Percentiles rank a stretch among this genome's conserved stretches.
These are phyloP conservation scores for Peromyscus nudipes DNA, from an alignment of 2,797 vertebrate species.

Conservation along the genomic window DNA sequence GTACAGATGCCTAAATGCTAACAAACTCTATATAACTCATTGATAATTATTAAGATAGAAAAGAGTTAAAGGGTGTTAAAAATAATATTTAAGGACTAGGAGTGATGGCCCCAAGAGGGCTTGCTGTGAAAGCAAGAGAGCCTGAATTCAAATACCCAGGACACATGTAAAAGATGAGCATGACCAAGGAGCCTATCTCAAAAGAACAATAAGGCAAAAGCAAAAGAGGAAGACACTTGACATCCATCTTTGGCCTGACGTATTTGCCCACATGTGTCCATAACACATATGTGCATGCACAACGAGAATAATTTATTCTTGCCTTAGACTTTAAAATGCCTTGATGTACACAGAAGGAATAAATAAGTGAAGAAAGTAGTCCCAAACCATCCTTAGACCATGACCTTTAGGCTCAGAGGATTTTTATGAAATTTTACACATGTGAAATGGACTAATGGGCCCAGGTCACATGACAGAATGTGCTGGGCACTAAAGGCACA, in stretches of 20 bases:
- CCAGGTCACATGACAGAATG: neutral
- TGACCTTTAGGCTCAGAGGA: neutral
- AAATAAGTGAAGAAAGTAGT: neutral
- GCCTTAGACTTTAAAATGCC: slow-evolving; percentile 31
- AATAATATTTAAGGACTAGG: neutral
- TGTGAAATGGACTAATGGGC: neutral
- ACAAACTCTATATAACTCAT: neutral
- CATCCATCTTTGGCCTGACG: neutral
- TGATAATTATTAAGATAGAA: neutral
- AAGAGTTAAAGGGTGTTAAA: neutral
- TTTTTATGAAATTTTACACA: slow-evolving; percentile 40
- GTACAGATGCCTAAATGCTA: no score
- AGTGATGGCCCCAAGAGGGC: neutral
- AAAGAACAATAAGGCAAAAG: neutral
- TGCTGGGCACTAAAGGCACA: neutral
- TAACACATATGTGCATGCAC: neutral
- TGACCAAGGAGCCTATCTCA: neutral
- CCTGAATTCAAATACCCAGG: neutral
- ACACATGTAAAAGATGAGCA: neutral
- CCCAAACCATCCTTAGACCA: neutral
- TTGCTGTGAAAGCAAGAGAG: neutral
- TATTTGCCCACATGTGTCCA: neutral
- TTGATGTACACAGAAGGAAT: slow-evolving; percentile 35
- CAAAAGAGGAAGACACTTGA: neutral
- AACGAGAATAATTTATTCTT: neutral